Percentiles rank a stretch among this genome's conserved stretches.
phyloP scores from a whole-genome alignment of 1,140 invertebrate species.

The Lordiphosa collinella region DNA sequence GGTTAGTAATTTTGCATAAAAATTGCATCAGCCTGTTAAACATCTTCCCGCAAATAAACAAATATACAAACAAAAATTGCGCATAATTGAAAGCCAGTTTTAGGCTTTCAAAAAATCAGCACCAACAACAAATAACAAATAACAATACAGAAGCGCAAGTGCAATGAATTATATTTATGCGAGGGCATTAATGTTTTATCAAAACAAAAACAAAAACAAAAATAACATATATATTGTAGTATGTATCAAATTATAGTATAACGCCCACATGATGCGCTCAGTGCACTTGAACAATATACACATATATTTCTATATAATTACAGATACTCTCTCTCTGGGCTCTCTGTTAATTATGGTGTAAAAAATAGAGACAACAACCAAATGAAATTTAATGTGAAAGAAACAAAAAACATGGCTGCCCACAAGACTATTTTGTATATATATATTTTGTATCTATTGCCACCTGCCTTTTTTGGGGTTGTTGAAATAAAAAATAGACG shows the following conservation, averaged over 20 bases:
- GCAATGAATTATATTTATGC: conserved; percentile 71
- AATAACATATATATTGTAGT: conserved; percentile 26
- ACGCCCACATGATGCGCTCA: conserved; percentile 45
- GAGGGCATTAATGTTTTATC: conserved; percentile 32
- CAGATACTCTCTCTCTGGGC: conserved; percentile 21
- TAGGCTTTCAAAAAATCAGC: conserved; percentile 34
- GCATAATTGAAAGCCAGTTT: conserved; percentile 71
- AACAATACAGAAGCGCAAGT: conserved; percentile 70
- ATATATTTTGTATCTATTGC: conserved; percentile 47
- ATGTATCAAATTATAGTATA: conserved; percentile 4
- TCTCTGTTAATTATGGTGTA: conserved; percentile 48
- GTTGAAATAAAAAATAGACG: conserved; percentile 20
- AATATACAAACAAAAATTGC: conserved; percentile 26
- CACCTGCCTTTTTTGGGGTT: conserved; percentile 74
- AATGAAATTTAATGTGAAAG: conserved; percentile 36
- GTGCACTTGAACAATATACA: conserved; percentile 42
- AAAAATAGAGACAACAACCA: conserved; percentile 17
- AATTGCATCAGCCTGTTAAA: conserved; percentile 67
- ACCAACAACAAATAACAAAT: conserved; percentile 36
- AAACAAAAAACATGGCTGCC: conserved; percentile 49
- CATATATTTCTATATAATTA: conserved; percentile 9
- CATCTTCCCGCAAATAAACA: conserved; percentile 8
- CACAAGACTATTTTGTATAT: conserved; percentile 42
- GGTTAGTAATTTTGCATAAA: conserved; percentile 72
- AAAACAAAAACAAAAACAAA: conserved; percentile 36